Percentiles rank a stretch among this genome's conserved stretches.
Conservation (phyloP, 2,888 invertebrate species). For the Parnassius apollo region DNA sequence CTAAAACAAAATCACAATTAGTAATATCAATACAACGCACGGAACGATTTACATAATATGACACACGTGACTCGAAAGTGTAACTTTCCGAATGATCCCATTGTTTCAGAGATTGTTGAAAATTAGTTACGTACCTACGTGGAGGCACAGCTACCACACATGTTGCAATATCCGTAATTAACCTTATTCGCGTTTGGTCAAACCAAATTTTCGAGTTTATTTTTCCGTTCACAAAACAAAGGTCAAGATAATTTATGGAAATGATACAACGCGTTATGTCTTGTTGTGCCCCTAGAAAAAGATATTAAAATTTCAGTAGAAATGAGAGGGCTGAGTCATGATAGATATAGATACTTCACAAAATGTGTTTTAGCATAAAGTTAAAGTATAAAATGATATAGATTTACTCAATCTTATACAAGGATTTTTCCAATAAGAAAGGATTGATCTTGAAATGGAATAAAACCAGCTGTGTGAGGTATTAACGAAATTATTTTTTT, state of each 20-base stretch:
- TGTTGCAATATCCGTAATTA: constrained; percentile 33
- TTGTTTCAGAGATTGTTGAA: constrained; percentile 27
- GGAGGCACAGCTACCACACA: constrained; percentile 3
- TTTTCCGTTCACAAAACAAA: constrained; percentile 29
- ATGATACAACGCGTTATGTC: constrained; percentile 16
- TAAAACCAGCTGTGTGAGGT: too few species aligned
- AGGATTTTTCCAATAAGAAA: too few species aligned
- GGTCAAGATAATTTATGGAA: constrained; percentile 23
- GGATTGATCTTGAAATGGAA: too few species aligned
- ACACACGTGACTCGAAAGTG: constrained; percentile 52
- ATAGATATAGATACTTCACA: not conserved
- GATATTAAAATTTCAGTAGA: constrained; percentile 5
- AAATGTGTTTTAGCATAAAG: too few species aligned
- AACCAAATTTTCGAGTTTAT: constrained; percentile 31
- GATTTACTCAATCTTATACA: too few species aligned
- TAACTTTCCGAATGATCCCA: constrained; percentile 30
- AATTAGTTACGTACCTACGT: constrained; percentile 25
- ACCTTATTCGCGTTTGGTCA: constrained; percentile 32
- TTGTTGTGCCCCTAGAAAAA: not conserved
- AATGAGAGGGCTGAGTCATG: constrained; percentile 1
- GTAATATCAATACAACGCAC: constrained; percentile 51
- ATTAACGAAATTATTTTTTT: too few species aligned
- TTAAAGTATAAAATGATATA: too few species aligned
- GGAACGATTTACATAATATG: constrained; percentile 59
- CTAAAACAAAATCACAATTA: constrained; percentile 30